Evolutionary conservation across 2,888 invertebrate species (phyloP).

Genomic region (Diabrotica balteata): DNA sequence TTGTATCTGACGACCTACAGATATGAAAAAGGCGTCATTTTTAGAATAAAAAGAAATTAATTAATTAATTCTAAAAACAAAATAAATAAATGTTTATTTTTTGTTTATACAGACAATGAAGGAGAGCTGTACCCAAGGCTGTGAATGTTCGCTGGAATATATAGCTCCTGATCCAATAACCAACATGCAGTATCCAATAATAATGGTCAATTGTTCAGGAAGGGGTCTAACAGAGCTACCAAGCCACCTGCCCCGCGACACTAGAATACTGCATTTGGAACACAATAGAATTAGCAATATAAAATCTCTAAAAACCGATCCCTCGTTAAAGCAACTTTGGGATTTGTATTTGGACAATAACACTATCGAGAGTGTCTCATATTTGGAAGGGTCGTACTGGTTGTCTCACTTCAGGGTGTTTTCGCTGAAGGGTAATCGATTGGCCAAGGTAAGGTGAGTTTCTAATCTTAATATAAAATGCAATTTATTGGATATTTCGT

Average conservation of each 20-base stretch:
- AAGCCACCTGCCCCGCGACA: slow-evolving; percentile 67
- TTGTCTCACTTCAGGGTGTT: slow-evolving; percentile 77
- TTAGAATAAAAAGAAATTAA: not conserved
- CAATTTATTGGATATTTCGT: too few species aligned
- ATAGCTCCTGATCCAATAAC: slow-evolving; percentile 64
- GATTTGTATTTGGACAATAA: slow-evolving; percentile 83
- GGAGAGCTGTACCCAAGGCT: slow-evolving; percentile 67
- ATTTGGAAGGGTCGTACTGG: slow-evolving; percentile 81
- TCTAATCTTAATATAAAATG: too few species aligned
- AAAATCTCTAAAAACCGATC: slow-evolving; percentile 69
- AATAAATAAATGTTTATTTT: not conserved
- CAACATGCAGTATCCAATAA: slow-evolving; percentile 63
- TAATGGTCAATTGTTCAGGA: slow-evolving; percentile 72
- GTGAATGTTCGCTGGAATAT: slow-evolving; percentile 70
- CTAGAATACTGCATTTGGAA: slow-evolving; percentile 70
- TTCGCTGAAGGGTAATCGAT: slow-evolving; percentile 76
- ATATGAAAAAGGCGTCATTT: too few species aligned
- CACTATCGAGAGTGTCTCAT: slow-evolving; percentile 69
- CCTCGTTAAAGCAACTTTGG: slow-evolving; percentile 69
- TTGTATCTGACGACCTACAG: too few species aligned
- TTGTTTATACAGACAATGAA: slow-evolving; percentile 44
- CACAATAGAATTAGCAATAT: slow-evolving; percentile 71
- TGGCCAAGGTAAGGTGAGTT: slow-evolving; percentile 68
- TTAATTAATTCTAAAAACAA: not conserved
- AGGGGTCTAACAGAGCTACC: slow-evolving; percentile 68